Percentiles rank a stretch among this genome's conserved stretches.
phyloP scores from a whole-genome alignment of 2,888 invertebrate species.

The Microctonus brassicae region DNA sequence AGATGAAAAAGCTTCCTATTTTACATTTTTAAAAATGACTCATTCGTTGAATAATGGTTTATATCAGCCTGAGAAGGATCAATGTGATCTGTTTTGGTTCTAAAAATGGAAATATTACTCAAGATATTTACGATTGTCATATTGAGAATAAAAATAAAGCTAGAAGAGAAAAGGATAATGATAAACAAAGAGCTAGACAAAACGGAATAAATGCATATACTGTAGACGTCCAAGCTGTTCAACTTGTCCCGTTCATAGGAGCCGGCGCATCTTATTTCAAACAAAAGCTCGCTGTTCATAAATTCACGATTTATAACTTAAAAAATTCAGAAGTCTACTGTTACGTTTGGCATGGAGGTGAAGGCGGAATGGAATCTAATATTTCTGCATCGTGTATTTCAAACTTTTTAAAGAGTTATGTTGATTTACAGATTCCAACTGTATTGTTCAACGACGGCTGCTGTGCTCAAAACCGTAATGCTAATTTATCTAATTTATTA shows the following conservation, averaged over 20 bases:
- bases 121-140: no score
- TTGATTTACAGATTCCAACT: not conserved
- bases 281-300: not conserved
- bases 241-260: not conserved
- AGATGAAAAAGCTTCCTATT: no score
- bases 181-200: not conserved
- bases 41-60: no score
- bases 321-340: not conserved
- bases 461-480: not conserved
- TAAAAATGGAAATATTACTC: no score
- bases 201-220: conserved; percentile 1
- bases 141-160: no score
- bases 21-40: no score
- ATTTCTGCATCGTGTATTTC: not conserved
- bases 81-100: no score
- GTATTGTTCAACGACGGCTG: not conserved
- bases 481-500: not conserved
- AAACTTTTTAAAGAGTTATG: not conserved
- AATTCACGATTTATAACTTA: conserved; percentile 11
- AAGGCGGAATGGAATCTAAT: conserved; percentile 2
- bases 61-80: no score
- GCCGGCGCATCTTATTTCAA: not conserved
- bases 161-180: no score
- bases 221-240: conserved; percentile 2
- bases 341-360: not conserved